These are phyloP conservation scores for Boleophthalmus pectinirostris DNA, from an alignment of 2,113 vertebrate species.

Conservation along the genomic window DNA sequence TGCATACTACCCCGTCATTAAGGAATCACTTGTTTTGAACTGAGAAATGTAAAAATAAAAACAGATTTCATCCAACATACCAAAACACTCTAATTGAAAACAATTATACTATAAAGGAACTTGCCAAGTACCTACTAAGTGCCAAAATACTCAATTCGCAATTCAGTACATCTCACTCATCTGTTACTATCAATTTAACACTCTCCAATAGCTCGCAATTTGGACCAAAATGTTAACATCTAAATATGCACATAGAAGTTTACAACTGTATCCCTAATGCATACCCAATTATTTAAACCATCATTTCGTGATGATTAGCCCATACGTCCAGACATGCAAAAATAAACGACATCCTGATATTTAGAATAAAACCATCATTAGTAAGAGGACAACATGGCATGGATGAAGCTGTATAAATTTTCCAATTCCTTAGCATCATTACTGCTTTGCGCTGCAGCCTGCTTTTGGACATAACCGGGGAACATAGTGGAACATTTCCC, in stretches of 20 bases:
- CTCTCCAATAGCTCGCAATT: background rate
- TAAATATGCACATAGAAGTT: background rate
- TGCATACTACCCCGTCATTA: too few relatives aligned
- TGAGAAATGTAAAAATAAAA: too few relatives aligned
- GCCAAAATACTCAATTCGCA: background rate
- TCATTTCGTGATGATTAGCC: background rate
- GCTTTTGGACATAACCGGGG: conserved; percentile 16
- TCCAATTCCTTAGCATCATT: conserved; percentile 27
- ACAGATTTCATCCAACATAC: too few relatives aligned
- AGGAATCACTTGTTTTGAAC: too few relatives aligned
- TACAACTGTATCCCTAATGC: background rate
- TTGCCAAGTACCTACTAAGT: background rate
- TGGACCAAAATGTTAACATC: background rate
- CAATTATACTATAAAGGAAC: background rate
- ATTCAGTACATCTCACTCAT: background rate
- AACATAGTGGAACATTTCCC: conserved; percentile 40
- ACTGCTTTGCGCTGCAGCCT: conserved; percentile 9
- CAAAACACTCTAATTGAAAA: background rate
- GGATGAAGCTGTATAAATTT: background rate
- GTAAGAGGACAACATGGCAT: background rate
- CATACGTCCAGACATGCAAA: background rate
- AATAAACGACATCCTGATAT: background rate
- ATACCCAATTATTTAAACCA: background rate
- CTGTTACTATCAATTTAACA: background rate
- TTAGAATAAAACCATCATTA: conserved; percentile 6